A percentile compares a stretch with the other conserved stretches of the same genome.
phyloP scores from a whole-genome alignment of 1,140 invertebrate genomes.

The Augochlora pura region DNA sequence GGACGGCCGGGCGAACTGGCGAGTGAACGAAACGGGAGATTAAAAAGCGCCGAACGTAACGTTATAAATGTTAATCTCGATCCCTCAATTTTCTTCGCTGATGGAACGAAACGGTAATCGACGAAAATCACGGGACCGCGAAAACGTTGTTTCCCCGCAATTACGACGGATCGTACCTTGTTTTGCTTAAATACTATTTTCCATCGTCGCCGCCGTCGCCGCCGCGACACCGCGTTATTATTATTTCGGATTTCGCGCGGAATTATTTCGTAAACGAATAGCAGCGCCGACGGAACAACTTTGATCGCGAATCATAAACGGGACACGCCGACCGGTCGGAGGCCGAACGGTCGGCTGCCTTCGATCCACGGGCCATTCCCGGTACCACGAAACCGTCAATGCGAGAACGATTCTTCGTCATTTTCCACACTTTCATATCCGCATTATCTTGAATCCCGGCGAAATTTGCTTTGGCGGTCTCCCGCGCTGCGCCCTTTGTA shows the following conservation, averaged over 20 bases:
- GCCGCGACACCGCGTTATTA: background rate
- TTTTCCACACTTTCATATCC: background rate
- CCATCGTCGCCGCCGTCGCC: background rate
- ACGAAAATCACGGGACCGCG: slow-evolving; percentile 4
- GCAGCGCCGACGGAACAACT: too few species aligned
- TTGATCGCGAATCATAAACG: background rate
- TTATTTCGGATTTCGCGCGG: background rate
- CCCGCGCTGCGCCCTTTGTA: background rate
- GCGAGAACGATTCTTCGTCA: background rate
- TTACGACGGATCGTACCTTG: slow-evolving; percentile 17
- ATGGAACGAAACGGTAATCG: slow-evolving; percentile 33
- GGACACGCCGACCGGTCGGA: too few species aligned
- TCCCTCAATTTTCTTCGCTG: slow-evolving; percentile 11
- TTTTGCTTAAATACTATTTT: slow-evolving; percentile 18
- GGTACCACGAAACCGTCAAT: background rate
- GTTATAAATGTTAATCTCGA: slow-evolving; percentile 45
- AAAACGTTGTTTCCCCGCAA: slow-evolving; percentile 26
- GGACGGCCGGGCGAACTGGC: background rate
- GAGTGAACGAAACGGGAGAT: background rate
- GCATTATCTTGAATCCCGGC: too few species aligned
- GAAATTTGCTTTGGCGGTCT: background rate
- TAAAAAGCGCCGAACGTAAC: slow-evolving; percentile 1
- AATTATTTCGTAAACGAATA: slow-evolving; percentile 1
- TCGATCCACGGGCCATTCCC: background rate
- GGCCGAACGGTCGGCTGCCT: too few species aligned